Evolutionary conservation across 2,797 vertebrate genomes (phyloP), one percentile per base, ranked within the genome.

Genomic region (Dendrocincla tyrannina): DNA sequence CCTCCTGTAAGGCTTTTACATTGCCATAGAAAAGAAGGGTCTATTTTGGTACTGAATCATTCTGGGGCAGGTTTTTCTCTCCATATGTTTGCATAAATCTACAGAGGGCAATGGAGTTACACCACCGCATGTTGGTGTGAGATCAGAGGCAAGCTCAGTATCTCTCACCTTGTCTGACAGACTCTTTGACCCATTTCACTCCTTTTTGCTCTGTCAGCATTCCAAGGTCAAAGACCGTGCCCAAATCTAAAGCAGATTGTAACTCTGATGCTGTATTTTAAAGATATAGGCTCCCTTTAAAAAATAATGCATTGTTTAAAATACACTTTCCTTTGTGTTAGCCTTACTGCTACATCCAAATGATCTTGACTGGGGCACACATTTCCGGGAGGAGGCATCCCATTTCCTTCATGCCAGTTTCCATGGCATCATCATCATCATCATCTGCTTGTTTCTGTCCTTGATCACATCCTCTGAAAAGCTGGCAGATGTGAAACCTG

Each of bases 401-500:
- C 85, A 33, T 96, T 97, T 96, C 91, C 89, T 91, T 89, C 90
- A 91, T 56, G 79, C 69, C 42, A 82, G 68, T 94, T 97, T 94
- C 88, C 33, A 24, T 78, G 46, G 73, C 78, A 95, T 56, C 94
- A 78, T 74, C 89, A 46, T 94, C 91, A 70, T 95, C 91, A 70
- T 92, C 89, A 73, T 88, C 78, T 0, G 1, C 58, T 89, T 93
- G 74, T 91, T 97, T 93, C 88, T 96, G 94, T 68, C 95, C 95
- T 96, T 95, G 92, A 94, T 93, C 88, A 91, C 58, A 93, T 93
- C 90, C 94, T 94, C 89, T 85, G 89, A 95, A 97, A 97, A 97
- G 92, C 93, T 95, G 92, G 94, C 86, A 97, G 93, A 96, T 82
- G 95, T 95, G 97, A 97, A 97, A 97, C 88, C 80, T 93, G 91